Percentiles rank a stretch among this genome's conserved stretches.
Conservation (phyloP, 92 coral and sea anemone genomes). For the Parazoanthus atlanticus region DNA sequence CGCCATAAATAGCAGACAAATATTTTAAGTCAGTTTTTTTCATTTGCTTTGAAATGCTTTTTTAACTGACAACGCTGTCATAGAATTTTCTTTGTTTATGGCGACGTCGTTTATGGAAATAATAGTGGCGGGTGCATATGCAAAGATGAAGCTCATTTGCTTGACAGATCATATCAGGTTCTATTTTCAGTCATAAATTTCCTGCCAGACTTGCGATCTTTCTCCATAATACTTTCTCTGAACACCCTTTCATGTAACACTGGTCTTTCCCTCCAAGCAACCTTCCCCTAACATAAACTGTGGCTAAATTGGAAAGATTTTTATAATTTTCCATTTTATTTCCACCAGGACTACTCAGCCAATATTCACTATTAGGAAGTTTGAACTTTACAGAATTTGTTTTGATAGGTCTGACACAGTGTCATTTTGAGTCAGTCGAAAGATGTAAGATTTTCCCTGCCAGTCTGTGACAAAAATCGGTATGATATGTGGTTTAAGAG, state of each 20-base stretch:
- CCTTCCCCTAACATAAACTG: neutral
- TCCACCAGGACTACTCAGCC: constrained; percentile 7
- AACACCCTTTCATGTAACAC: neutral
- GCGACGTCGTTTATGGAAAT: too few relatives aligned
- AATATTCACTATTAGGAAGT: neutral
- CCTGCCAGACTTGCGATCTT: neutral
- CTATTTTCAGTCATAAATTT: too few relatives aligned
- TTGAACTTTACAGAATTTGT: constrained; percentile 21
- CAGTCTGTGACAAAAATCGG: constrained; percentile 39
- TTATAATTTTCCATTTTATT: neutral
- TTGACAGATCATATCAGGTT: too few relatives aligned
- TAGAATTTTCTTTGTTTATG: neutral
- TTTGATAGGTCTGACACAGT: constrained; percentile 20
- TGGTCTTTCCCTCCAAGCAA: neutral
- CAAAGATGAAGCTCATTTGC: too few relatives aligned
- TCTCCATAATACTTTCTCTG: neutral
- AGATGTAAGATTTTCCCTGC: constrained; percentile 26
- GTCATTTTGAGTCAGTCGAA: constrained; percentile 18
- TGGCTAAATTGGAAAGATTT: neutral
- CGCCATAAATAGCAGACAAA: constrained; percentile 2
- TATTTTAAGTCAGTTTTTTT: neutral
- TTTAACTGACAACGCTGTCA: neutral
- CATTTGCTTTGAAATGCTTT: neutral
- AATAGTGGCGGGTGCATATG: too few relatives aligned
- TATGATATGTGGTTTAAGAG: constrained; percentile 5